Base-by-base conservation (phyloP, 2,797 vertebrate genomes). In the Spondyliosoma cantharus region DNA sequence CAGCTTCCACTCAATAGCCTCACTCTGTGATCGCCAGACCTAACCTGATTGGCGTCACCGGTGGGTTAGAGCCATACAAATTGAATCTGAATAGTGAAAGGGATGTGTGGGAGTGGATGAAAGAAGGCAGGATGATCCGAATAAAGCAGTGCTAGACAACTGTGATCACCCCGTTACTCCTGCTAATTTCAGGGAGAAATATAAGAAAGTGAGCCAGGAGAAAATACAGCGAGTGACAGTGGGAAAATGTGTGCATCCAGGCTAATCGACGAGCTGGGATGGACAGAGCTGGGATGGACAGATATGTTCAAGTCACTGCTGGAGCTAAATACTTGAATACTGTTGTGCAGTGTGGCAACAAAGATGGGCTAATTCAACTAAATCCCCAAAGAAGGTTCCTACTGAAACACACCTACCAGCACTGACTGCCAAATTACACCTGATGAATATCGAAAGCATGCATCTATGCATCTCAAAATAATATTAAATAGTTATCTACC, bases 301-400 rank as follows among this genome's bases (percentile, higher is more conserved):
- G 48, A 60, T 63, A 77, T 66, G 62, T 54, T 72, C 22, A 76
- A 60, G 58, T 73, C 74, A 37, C 54, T 48, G 78, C 27, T 61
- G 45, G 57, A 65, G 56, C 42, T 82, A 67, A 80, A 78, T 72
- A 53, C 16, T 24, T 82, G 70, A 80, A 78, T 72, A 53, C 16
- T 24, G 48, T 68, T 29, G 32, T 78, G 65, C 54, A 32, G 56
- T 0, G 46, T 15, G 37, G 43, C 56, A 73, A 82, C 66, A 84
- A 58, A 29, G 12, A 3, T 42, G 58, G 25, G 54, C 37, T 82
- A 69, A 87, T 90, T 76, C 67, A 54, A 14, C 74, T 77, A 54
- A 81, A 87, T 72, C 73, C 71, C 66, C n/a, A 46, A 66, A 78
- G 56, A 80, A 46, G 60, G 60, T 45, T 62, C 69, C 13, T 25